A percentile compares a stretch with the other conserved stretches of the same genome.
phyloP scores from a whole-genome alignment of 2,797 vertebrate species.

The Danio jaintianensis region DNA sequence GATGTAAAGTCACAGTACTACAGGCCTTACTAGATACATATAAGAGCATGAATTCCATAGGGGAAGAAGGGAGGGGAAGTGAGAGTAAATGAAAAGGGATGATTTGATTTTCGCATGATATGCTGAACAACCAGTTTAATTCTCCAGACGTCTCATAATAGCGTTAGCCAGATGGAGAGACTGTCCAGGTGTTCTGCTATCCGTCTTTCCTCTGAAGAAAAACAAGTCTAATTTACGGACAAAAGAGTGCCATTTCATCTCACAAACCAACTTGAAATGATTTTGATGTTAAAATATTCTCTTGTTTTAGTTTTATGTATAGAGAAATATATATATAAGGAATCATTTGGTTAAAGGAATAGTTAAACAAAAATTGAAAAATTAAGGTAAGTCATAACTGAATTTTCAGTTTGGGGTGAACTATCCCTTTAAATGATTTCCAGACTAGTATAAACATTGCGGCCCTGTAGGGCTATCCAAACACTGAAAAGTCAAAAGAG shows the following conservation, averaged over 20 bases:
- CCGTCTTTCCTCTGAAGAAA: background rate
- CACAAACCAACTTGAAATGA: background rate
- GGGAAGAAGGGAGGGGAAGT: background rate
- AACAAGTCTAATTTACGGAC: background rate
- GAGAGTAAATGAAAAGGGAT: background rate
- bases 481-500: too few species aligned
- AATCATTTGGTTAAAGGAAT: background rate
- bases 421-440: background rate
- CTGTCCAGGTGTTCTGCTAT: background rate
- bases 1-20: background rate
- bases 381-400: too few species aligned
- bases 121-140: constrained; percentile 33
- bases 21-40: background rate
- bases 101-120: constrained; percentile 12
- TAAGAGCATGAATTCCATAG: background rate
- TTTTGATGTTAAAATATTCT: background rate
- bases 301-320: background rate
- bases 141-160: constrained; percentile 20
- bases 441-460: background rate
- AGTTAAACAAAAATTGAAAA: too few species aligned
- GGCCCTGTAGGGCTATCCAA: background rate
- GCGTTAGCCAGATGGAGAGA: constrained; percentile 24
- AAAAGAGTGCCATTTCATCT: background rate
- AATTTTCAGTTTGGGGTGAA: too few species aligned
- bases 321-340: background rate